Evolutionary conservation across 2,797 vertebrate genomes (phyloP).

Genomic region (Heteromormyrus szaboi): DNA sequence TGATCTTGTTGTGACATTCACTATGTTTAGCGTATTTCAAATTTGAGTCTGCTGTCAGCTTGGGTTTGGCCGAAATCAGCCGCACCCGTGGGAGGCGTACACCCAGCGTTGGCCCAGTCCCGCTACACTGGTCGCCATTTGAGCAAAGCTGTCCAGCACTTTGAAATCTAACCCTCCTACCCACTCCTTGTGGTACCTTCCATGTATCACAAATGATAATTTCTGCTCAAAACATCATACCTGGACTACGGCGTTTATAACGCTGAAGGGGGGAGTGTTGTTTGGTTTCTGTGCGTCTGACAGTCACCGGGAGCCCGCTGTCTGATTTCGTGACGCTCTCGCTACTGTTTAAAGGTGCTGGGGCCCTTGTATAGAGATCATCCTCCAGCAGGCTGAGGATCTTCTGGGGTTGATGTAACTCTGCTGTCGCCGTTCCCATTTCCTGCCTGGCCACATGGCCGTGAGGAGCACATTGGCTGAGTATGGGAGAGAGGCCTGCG

Average conservation of each 20-base stretch:
- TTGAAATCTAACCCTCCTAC: background rate
- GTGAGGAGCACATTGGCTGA: background rate
- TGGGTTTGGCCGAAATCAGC: slow-evolving; percentile 51
- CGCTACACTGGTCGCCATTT: background rate
- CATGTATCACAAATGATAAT: background rate
- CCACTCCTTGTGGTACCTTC: background rate
- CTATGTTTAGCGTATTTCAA: slow-evolving; percentile 46
- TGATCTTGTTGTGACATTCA: slow-evolving; percentile 38
- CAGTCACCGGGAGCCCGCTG: background rate
- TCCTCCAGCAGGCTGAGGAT: background rate
- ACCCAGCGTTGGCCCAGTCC: background rate
- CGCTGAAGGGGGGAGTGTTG: background rate
- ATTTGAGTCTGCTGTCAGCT: slow-evolving; percentile 48
- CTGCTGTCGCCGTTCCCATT: background rate
- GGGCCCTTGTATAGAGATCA: background rate
- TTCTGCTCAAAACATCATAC: background rate
- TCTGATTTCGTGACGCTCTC: background rate
- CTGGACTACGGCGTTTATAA: background rate
- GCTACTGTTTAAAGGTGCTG: background rate
- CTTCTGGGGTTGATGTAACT: background rate
- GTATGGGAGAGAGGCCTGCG: background rate
- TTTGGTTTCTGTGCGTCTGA: background rate
- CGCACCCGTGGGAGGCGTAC: slow-evolving; percentile 34
- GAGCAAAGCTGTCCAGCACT: background rate
- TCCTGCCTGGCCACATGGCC: background rate